phyloP scores from a whole-genome alignment of 2,113 vertebrate genomes.

The Pavo muticus region DNA sequence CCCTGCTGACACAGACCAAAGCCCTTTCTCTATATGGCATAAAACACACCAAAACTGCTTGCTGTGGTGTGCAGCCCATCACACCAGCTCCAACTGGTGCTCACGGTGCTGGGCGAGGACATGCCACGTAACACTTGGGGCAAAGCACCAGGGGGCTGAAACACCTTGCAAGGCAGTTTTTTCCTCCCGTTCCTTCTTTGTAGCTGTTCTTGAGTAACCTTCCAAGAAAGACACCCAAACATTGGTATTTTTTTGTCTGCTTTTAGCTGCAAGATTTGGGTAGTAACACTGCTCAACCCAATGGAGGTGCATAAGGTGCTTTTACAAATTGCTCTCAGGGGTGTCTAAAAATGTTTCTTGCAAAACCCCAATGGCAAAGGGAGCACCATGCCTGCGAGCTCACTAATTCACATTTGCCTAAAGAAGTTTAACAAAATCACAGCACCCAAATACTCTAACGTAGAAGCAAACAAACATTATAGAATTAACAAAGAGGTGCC shows the following conservation, averaged over 20 bases:
- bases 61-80: not conserved
- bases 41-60: not conserved
- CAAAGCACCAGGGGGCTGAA: not conserved
- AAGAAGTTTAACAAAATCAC: not conserved
- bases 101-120: not conserved
- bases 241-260: not conserved
- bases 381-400: not conserved
- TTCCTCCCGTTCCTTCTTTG: not conserved
- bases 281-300: not conserved
- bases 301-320: not conserved
- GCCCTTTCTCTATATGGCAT: not conserved
- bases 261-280: not conserved
- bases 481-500: slow-evolving; percentile 47
- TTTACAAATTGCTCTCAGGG: not conserved
- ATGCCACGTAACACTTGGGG: not conserved
- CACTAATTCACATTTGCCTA: not conserved
- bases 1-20: not conserved
- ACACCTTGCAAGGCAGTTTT: not conserved
- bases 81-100: rapidly evolving
- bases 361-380: not conserved
- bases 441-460: slow-evolving; percentile 16
- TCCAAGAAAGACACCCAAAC: not conserved
- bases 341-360: not conserved
- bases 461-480: slow-evolving; percentile 35
- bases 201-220: not conserved